Conservation (phyloP, 1,140 invertebrate genomes). For the Drosophila micromelanica region DNA sequence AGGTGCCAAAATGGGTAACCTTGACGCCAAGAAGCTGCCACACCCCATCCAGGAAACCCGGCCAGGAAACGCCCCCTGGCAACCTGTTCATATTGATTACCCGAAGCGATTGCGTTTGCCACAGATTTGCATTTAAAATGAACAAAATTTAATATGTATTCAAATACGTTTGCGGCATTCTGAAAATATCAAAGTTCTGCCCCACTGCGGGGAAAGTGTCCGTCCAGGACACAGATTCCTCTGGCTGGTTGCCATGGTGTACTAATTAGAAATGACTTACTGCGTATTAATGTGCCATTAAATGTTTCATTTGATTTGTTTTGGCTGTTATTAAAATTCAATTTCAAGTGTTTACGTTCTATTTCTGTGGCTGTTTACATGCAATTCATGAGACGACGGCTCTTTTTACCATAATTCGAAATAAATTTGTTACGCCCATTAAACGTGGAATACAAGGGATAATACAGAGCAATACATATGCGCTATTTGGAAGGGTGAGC, state of each 20-base stretch:
- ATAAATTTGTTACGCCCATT: conserved; percentile 44
- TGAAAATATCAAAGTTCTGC: conserved; percentile 23
- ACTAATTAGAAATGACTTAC: conserved; percentile 74
- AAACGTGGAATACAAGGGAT: conserved; percentile 20
- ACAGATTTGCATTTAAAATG: conserved; percentile 79
- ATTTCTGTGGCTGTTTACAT: conserved; percentile 53
- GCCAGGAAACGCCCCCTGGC: conserved; percentile 3
- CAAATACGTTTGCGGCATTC: conserved; percentile 46
- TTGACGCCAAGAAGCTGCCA: conserved; percentile 18
- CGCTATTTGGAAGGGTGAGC: conserved; percentile 26
- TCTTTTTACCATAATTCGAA: conserved; percentile 47
- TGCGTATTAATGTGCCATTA: conserved; percentile 75
- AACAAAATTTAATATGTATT: conserved; percentile 77
- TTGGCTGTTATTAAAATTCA: conserved; percentile 73
- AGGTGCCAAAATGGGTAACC: conserved; percentile 8
- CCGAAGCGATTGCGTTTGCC: conserved; percentile 32
- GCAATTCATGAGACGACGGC: too few relatives aligned
- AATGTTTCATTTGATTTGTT: conserved; percentile 80
- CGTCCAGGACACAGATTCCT: too few relatives aligned
- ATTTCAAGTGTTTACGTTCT: conserved; percentile 74
- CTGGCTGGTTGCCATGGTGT: conserved; percentile 1
- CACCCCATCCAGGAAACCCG: background rate
- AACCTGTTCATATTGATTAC: conserved; percentile 46
- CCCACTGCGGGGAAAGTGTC: too few relatives aligned
- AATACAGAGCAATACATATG: conserved; percentile 1